Evolutionary conservation across 2,797 vertebrate genomes (phyloP).

Genomic region (Trachurus trachurus): DNA sequence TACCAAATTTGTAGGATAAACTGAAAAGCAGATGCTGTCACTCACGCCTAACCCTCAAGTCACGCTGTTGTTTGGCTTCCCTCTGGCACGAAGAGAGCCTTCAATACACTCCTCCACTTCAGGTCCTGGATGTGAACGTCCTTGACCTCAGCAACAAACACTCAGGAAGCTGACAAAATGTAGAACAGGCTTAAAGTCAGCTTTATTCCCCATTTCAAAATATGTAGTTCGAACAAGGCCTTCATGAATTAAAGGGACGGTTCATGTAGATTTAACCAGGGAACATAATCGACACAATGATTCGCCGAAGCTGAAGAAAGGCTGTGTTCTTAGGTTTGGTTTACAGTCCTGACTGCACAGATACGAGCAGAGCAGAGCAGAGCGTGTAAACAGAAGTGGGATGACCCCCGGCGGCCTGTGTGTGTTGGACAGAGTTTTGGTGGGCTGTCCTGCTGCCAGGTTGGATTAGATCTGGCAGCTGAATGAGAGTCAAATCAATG

Average conservation of each 20-base stretch:
- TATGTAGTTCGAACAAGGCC: background rate
- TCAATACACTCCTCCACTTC: constrained; percentile 30
- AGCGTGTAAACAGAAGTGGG: constrained; percentile 34
- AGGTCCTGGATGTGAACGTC: constrained; percentile 23
- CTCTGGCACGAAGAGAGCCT: constrained; percentile 24
- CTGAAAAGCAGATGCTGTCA: constrained; percentile 27
- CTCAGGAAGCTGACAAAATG: background rate
- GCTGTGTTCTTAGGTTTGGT: background rate
- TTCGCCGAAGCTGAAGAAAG: background rate
- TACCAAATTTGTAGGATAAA: constrained; percentile 9
- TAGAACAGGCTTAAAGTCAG: background rate
- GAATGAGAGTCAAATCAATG: constrained; percentile 28
- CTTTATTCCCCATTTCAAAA: background rate
- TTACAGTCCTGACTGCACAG: background rate
- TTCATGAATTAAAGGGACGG: background rate
- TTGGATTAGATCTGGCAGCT: constrained; percentile 56
- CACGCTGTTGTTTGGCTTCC: constrained; percentile 2
- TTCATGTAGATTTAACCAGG: constrained; percentile 3
- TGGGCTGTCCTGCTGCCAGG: constrained; percentile 55
- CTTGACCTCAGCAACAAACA: constrained; percentile 33
- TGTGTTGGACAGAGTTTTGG: constrained; percentile 34
- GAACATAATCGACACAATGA: background rate
- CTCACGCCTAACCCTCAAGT: constrained; percentile 1
- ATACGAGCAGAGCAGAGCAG: constrained; percentile 7
- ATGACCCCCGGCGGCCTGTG: constrained; percentile 9